Conservation (phyloP, 1,140 invertebrate genomes). For the Mylabris phalerata region DNA sequence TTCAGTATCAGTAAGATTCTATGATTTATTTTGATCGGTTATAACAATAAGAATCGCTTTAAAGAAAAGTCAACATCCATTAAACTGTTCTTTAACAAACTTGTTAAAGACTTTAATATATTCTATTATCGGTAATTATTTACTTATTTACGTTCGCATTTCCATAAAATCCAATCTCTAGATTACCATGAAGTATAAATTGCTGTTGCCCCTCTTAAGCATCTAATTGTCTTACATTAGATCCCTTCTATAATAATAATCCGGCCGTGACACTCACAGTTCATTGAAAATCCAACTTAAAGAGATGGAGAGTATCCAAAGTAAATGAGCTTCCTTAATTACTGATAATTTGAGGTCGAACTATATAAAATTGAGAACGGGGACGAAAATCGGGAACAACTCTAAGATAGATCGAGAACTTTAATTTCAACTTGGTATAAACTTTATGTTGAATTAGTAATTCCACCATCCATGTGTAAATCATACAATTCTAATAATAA, state of each 20-base stretch:
- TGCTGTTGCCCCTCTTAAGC: slow-evolving; percentile 7
- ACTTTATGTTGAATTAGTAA: not conserved
- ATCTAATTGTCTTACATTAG: slow-evolving; percentile 19
- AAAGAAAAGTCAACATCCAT: no score
- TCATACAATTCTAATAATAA: slow-evolving; percentile 2
- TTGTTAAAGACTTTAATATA: slow-evolving; percentile 9
- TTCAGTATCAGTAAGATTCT: no score
- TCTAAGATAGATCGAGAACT: no score
- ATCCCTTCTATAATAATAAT: slow-evolving; percentile 15
- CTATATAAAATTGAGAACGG: not conserved
- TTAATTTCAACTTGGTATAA: slow-evolving; percentile 4
- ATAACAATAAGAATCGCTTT: no score
- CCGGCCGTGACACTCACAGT: slow-evolving; percentile 19
- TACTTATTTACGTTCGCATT: slow-evolving; percentile 17
- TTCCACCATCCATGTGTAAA: not conserved
- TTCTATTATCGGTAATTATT: slow-evolving; percentile 13
- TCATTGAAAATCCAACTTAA: slow-evolving; percentile 16
- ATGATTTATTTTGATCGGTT: no score
- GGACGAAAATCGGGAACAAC: no score
- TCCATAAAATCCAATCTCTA: slow-evolving; percentile 16
- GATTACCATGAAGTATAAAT: slow-evolving; percentile 17
- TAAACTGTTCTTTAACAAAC: no score
- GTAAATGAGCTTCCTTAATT: slow-evolving; percentile 17
- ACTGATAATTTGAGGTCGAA: slow-evolving; percentile 18
- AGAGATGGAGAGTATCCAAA: slow-evolving; percentile 8